Base-by-base conservation (phyloP, 2,888 invertebrate species). In the Auanema sp. region DNA sequence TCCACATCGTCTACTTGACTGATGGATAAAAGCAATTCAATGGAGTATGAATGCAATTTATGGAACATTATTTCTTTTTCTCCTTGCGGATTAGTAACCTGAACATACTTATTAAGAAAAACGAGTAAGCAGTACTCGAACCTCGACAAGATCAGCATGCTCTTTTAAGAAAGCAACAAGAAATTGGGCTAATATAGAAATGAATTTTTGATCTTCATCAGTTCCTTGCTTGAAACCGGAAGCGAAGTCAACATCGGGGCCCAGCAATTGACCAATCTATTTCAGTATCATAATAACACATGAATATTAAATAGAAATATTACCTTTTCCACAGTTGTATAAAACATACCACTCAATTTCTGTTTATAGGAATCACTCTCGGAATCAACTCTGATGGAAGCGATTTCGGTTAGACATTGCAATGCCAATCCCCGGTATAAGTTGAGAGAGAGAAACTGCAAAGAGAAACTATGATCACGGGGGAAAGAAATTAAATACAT, bases 1-100 rank as follows among this genome's bases (percentile, higher is more conserved):
- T 99, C 98, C 0, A 95, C 93, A 85, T 99, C 98, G 77, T 99
- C 97, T 2, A 99, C 97, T 87, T 95, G 93, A 14, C 96, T 97
- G 64, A 87, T 86, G 49, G 85, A 74, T 33, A 87, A 83, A 65
- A 87, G 78, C 69, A 86, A 86, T 62, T 84, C 79, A 18, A 87
- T 66, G 14, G 80, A 76, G 64, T 77, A 73, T 57, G 55, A 55
- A 61, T 81, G 80, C n/a, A 75, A 62, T 23, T 75, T 66, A 18
- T 50, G 50, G 2, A 65, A 41, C 41, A 55, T 44, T 2, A 5
- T 14, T 23, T 65, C 55, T 16, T 44, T 16, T 12, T 68, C 67
- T 10, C 63, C 43, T 3, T 60, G 12, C 18, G 65, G 63, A n/a
- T 67, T 60, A 11, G 40, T 42, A 8, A 70, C 50, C 60, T 60